Percentiles rank a stretch among this genome's conserved stretches.
Evolutionary conservation across 2,888 invertebrate species (phyloP).

Genomic region (Sturmia bella): DNA sequence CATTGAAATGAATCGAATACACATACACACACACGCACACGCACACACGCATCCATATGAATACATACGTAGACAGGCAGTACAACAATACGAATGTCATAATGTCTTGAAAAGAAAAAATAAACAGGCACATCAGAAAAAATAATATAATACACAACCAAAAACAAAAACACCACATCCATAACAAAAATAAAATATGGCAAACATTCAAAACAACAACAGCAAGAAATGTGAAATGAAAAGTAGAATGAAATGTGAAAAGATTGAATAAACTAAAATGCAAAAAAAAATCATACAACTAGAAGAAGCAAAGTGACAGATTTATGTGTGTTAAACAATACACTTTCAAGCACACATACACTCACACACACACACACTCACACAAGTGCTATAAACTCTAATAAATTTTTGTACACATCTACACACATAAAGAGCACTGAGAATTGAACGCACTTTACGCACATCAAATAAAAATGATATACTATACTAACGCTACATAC

Average conservation of each 20-base stretch:
- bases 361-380: constrained; percentile 5
- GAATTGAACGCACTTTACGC: constrained; percentile 55
- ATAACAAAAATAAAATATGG: constrained; percentile 62
- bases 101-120: constrained; percentile 60
- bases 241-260: constrained; percentile 58
- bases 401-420: neutral
- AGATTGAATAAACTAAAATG: constrained; percentile 42
- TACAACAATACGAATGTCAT: constrained; percentile 62
- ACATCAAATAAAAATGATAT: constrained; percentile 57
- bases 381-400: neutral
- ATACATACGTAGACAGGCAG: neutral
- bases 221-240: constrained; percentile 61
- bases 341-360: constrained; percentile 26
- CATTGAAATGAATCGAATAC: too few relatives aligned
- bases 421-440: neutral
- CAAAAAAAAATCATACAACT: constrained; percentile 67
- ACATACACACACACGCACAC: neutral
- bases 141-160: constrained; percentile 38
- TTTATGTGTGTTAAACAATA: constrained; percentile 76
- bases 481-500: constrained; percentile 25
- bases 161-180: constrained; percentile 18
- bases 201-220: constrained; percentile 53
- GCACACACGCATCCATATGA: constrained; percentile 1
- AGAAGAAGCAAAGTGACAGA: constrained; percentile 80
- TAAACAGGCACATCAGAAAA: constrained; percentile 68